phyloP scores from a whole-genome alignment of 1,140 invertebrate species.

The Fopius arisanus region DNA sequence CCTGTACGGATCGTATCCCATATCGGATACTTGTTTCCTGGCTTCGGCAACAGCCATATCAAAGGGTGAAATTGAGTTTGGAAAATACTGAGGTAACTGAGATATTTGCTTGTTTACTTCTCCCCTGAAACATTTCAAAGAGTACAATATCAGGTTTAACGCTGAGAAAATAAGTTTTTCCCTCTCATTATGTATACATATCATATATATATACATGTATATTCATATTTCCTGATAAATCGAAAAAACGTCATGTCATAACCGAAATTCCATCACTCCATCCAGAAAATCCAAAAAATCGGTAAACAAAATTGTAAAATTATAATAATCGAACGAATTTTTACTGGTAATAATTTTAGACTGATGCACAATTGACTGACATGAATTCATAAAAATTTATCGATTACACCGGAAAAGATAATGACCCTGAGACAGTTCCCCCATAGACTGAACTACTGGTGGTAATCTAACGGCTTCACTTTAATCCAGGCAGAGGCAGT shows the following conservation, averaged over 20 bases:
- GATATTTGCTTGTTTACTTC: constrained; percentile 66
- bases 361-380: neutral
- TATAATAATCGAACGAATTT: too few relatives aligned
- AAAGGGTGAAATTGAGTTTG: constrained; percentile 85
- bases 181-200: too few relatives aligned
- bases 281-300: too few relatives aligned
- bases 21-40: constrained; percentile 74
- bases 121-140: constrained; percentile 45
- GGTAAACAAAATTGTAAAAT: too few relatives aligned
- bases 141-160: neutral
- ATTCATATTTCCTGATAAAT: too few relatives aligned
- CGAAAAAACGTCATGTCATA: too few relatives aligned
- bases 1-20: constrained; percentile 78
- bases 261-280: too few relatives aligned
- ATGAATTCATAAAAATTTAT: neutral
- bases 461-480: neutral
- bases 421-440: neutral
- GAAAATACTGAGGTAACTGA: constrained; percentile 75
- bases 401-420: neutral
- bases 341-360: too few relatives aligned
- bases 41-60: constrained; percentile 81
- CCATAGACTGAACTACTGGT: neutral
- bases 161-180: too few relatives aligned
- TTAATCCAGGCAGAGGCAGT: neutral
- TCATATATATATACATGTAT: too few relatives aligned